Evolutionary conservation across 2,888 invertebrate genomes (phyloP), one percentile per base, ranked within the genome.

Genomic region (Euplexia lucipara): DNA sequence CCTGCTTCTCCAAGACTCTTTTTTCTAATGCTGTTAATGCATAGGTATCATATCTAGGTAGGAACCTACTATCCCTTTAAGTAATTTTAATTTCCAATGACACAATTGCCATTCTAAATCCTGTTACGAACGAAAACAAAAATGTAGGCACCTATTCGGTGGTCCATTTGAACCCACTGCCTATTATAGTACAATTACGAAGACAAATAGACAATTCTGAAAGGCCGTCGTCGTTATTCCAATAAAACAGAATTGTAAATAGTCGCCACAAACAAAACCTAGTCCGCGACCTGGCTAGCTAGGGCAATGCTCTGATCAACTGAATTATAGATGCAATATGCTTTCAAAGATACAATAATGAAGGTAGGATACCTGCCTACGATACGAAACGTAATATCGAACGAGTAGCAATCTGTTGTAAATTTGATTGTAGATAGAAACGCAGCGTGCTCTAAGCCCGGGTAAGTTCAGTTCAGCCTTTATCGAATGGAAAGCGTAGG

Each of bases 381-480:
- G 66, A 79, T 76, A 76, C 62, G 56, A 75, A 79, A 80, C 56
- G 76, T 83, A 82, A 83, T 82, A 86, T 85, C 78, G 83, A 86
- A 85, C 84, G 81, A 86, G 81, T 76, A 86, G 86, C 86, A 85
- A 86, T 89, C 82, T 84, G 84, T 86, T 87, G 87, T 89, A 88
- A 90, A 88, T 90, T 90, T 87, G 86, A 90, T 91, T 87, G 85
- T 83, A 88, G 89, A 90, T 88, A 88, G 85, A 86, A 88, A 86
- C 90, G 89, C 89, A 90, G 78, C 75, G 80, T 81, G 73, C 82
- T 72, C 81, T 85, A 84, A 85, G 83, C 83, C 78, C 79, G 78
- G 82, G 79, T 82, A 82, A 86, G 88, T 87, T 85, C 79, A 85
- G 88, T 87, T 85, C 79, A 75, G 79, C 79, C 65, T 78, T 78